Conservation (phyloP, 2,888 invertebrate genomes). For the Eupelmus urozonus region DNA sequence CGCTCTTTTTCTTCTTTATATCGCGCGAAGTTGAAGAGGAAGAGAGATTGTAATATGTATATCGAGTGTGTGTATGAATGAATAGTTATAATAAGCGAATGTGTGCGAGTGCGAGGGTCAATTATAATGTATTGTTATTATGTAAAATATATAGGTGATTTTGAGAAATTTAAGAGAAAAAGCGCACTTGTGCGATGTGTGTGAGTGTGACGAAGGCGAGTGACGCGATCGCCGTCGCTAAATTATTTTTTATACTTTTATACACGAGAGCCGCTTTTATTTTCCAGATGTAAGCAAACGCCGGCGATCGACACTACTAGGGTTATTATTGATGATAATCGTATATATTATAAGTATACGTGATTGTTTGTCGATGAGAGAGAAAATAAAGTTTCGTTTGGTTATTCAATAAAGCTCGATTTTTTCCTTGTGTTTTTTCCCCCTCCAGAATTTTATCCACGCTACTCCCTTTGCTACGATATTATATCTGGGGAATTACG, state of each 20-base stretch:
- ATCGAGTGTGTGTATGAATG: neutral
- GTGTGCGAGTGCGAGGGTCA: conserved; percentile 3
- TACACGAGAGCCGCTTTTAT: conserved; percentile 64
- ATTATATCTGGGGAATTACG: no score
- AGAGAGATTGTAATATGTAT: neutral
- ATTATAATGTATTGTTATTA: conserved; percentile 5
- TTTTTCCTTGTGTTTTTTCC: neutral
- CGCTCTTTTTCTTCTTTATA: conserved; percentile 8
- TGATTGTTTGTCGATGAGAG: conserved; percentile 56
- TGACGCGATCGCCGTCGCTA: conserved; percentile 64
- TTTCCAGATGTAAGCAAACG: no score
- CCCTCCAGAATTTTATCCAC: no score
- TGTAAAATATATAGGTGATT: conserved; percentile 11
- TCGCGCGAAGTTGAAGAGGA: neutral
- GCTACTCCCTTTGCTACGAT: no score
- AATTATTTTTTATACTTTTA: conserved; percentile 74
- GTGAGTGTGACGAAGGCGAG: neutral
- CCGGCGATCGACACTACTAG: conserved; percentile 61
- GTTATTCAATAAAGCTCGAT: conserved; percentile 1
- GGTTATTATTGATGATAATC: conserved; percentile 12
- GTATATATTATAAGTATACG: conserved; percentile 11
- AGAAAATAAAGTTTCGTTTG: conserved; percentile 68
- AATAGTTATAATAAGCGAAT: neutral
- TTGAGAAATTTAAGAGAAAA: no score
- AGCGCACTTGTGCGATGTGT: no score